Percentiles rank a stretch among this genome's conserved stretches.
These are phyloP conservation scores for Prosapia bicincta DNA, from an alignment of 2,888 invertebrate genomes.

Conservation along the genomic window DNA sequence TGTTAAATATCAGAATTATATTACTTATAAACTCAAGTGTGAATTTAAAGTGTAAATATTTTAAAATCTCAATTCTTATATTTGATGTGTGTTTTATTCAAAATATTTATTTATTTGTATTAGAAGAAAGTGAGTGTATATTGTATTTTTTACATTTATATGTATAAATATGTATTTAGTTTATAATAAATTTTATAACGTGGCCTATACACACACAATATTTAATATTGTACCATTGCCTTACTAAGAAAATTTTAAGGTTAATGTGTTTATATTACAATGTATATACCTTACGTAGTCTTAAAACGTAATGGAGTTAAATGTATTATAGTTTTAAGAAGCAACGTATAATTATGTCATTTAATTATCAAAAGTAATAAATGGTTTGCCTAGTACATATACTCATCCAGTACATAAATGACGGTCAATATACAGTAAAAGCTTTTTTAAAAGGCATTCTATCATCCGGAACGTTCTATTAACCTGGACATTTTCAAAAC, in stretches of 20 bases:
- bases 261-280: neutral
- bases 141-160: neutral
- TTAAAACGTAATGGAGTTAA: no score
- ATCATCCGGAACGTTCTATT: no score
- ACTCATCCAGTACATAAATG: no score
- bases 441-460: no score
- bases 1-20: neutral
- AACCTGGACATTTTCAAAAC: no score
- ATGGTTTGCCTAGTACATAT: no score
- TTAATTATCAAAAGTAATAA: neutral
- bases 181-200: neutral
- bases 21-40: neutral
- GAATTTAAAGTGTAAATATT: neutral
- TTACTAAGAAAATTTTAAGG: neutral
- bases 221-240: neutral
- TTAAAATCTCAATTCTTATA: neutral
- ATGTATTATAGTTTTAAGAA: neutral
- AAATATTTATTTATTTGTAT: neutral
- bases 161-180: neutral
- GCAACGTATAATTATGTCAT: neutral
- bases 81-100: neutral
- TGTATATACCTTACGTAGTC: no score
- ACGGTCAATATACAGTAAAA: no score
- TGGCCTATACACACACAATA: conserved; percentile 2
- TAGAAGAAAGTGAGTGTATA: neutral